A percentile compares a stretch with the other conserved stretches of the same genome.
phyloP scores from a whole-genome alignment of 1,140 invertebrate species.

The Zaprionus tsacasi region DNA sequence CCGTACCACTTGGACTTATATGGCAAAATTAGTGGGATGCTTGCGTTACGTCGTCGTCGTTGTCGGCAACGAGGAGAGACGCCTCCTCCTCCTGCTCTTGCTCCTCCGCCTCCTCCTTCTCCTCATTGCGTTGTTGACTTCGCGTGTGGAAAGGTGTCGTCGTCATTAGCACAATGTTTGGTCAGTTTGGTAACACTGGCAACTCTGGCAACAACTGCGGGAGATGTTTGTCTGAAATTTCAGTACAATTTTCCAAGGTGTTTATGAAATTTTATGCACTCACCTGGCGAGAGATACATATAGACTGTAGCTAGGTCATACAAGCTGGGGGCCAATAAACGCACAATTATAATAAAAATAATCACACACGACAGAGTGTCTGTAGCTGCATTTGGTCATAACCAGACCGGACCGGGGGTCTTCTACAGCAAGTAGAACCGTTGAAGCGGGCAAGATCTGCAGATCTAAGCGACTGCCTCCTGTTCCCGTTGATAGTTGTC shows the following conservation, averaged over 20 bases:
- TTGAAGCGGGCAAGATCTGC: conserved; percentile 11
- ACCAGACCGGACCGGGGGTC: conserved; percentile 33
- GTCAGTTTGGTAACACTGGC: conserved; percentile 19
- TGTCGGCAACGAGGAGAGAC: conserved; percentile 1
- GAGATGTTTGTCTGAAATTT: conserved; percentile 40
- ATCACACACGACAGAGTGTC: conserved; percentile 51
- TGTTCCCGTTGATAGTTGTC: conserved; percentile 41
- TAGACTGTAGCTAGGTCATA: conserved; percentile 26
- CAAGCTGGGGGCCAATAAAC: conserved; percentile 74
- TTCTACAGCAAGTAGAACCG: conserved; percentile 41
- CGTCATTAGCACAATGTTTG: conserved; percentile 69
- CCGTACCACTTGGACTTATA: conserved; percentile 76
- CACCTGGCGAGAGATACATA: conserved; percentile 13
- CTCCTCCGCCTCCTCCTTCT: background rate
- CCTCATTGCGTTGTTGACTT: background rate
- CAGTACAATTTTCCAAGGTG: conserved; percentile 37
- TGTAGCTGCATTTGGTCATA: conserved; percentile 72
- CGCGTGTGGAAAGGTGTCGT: conserved; percentile 60
- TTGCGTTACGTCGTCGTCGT: conserved; percentile 42
- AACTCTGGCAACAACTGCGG: conserved; percentile 25
- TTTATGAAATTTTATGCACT: conserved; percentile 72
- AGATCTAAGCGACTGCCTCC: conserved; percentile 14
- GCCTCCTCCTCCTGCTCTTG: background rate
- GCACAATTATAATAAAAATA: conserved; percentile 82
- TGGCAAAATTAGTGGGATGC: conserved; percentile 80